A percentile compares a stretch with the other conserved stretches of the same genome.
phyloP scores from a whole-genome alignment of 2,113 vertebrate genomes.

The Falcunculus frontatus region DNA sequence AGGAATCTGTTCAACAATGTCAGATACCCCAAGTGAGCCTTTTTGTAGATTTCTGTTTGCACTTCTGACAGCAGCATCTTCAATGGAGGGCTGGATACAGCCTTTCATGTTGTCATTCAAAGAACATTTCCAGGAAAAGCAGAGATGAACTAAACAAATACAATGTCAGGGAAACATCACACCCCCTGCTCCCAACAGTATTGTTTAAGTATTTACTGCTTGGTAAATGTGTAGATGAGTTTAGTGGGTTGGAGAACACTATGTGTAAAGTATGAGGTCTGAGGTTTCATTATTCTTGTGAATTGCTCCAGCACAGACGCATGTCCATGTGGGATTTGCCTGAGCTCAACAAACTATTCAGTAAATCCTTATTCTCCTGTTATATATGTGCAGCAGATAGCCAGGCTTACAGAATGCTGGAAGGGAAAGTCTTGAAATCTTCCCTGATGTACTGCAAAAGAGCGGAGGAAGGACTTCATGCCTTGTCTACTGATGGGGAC shows the following conservation, averaged over 20 bases:
- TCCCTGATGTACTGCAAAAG: neutral
- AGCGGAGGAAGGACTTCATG: neutral
- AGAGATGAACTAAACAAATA: neutral
- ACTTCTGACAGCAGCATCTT: neutral
- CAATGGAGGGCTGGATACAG: neutral
- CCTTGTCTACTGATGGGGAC: neutral
- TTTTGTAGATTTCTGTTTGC: neutral
- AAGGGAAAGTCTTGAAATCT: neutral
- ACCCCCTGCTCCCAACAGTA: neutral
- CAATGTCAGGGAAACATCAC: neutral
- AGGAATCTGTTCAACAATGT: neutral
- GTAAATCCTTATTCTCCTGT: neutral
- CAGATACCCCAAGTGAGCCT: neutral
- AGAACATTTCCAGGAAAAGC: neutral
- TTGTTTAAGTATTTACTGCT: neutral
- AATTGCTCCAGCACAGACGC: neutral
- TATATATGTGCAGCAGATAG: neutral
- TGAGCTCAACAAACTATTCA: neutral
- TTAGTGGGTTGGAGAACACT: neutral
- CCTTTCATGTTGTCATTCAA: neutral
- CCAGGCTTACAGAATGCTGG: neutral
- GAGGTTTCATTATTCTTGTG: neutral
- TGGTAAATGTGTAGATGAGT: neutral
- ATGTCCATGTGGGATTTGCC: neutral
- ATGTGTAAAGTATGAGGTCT: neutral